Evolutionary conservation across 2,113 vertebrate genomes (phyloP).

Genomic region (Herpetotheres cachinnans): DNA sequence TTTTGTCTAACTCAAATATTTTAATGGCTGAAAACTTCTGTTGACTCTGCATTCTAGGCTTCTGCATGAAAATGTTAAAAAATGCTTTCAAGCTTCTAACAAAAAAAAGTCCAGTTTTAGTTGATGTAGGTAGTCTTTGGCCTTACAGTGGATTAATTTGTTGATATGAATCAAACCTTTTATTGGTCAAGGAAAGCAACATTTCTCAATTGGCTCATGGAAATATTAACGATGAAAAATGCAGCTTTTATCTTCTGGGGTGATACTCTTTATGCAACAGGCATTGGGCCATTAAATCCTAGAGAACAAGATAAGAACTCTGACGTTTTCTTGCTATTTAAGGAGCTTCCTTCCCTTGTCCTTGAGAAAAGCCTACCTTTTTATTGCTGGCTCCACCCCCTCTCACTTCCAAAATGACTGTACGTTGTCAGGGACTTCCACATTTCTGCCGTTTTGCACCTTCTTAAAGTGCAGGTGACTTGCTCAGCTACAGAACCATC

Average conservation of each 20-base stretch:
- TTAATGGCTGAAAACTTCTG: not conserved
- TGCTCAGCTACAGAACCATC: no score
- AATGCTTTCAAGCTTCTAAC: not conserved
- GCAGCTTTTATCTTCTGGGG: not conserved
- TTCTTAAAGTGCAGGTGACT: not conserved
- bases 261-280: not conserved
- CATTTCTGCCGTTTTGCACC: not conserved
- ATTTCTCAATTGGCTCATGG: not conserved
- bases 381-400: not conserved
- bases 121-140: not conserved
- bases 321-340: not conserved
- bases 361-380: not conserved
- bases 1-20: not conserved
- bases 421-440: not conserved
- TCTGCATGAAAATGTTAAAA: not conserved
- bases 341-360: not conserved
- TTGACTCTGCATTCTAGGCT: not conserved
- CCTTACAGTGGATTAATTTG: not conserved
- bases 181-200: not conserved
- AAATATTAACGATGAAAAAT: not conserved
- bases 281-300: not conserved
- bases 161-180: not conserved
- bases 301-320: not conserved
- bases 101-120: not conserved
- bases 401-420: not conserved